Conservation (phyloP, 92 coral and sea anemone genomes). For the Actinostola sp. region DNA sequence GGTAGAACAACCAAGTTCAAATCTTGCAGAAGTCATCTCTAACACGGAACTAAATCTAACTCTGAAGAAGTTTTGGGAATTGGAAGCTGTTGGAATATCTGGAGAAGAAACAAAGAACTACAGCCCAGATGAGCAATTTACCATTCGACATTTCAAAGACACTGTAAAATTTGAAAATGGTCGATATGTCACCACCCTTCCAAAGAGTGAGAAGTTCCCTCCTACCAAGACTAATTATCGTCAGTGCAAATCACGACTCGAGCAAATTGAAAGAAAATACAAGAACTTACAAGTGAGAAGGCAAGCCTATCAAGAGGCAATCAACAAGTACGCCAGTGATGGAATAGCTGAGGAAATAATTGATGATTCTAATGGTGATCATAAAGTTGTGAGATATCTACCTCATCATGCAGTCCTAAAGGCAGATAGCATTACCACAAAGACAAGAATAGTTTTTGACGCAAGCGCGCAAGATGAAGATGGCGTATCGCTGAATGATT, state of each 20-base stretch:
- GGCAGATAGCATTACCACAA: constrained; percentile 38
- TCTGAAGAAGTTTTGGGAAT: constrained; percentile 44
- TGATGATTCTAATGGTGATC: not conserved
- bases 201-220: constrained; percentile 14
- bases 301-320: constrained; percentile 4
- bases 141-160: not conserved
- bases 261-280: constrained; percentile 2
- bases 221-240: constrained; percentile 6
- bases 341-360: constrained; percentile 12
- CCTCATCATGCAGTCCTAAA: constrained; percentile 49
- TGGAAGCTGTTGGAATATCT: constrained; percentile 51
- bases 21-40: constrained; percentile 4
- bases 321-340: constrained; percentile 1
- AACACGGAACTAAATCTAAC: not conserved
- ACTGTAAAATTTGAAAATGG: not conserved
- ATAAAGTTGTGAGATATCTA: constrained; percentile 30
- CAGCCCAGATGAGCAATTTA: constrained; percentile 37
- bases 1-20: constrained; percentile 4
- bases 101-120: constrained; percentile 12
- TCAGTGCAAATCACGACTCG: constrained; percentile 1
- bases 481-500: constrained; percentile 46
- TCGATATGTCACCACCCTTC: constrained; percentile 3
- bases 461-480: constrained; percentile 33
- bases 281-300: not conserved
- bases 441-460: too few relatives aligned